These are phyloP conservation scores for Agriotes lineatus DNA, from an alignment of 2,888 invertebrate species.

Conservation along the genomic window DNA sequence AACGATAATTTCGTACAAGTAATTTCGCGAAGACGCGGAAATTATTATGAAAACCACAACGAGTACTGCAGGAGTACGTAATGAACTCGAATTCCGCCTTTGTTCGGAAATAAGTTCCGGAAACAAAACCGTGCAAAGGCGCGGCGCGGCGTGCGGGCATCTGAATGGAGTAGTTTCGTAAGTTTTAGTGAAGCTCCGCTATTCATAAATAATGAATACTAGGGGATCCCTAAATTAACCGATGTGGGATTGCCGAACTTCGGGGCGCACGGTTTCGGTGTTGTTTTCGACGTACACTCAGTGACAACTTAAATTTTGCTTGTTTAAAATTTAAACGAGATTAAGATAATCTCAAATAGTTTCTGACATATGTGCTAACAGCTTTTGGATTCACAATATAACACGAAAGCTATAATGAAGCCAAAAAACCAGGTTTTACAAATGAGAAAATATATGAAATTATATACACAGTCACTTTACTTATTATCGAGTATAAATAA, in stretches of 20 bases:
- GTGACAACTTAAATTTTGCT: too few relatives aligned
- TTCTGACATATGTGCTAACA: too few relatives aligned
- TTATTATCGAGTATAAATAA: too few relatives aligned
- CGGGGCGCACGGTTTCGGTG: neutral
- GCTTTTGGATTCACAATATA: too few relatives aligned
- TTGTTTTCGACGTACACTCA: neutral
- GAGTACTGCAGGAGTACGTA: slow-evolving; percentile 36
- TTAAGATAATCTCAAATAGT: too few relatives aligned
- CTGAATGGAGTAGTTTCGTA: slow-evolving; percentile 27
- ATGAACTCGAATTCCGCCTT: slow-evolving; percentile 47
- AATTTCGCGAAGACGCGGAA: slow-evolving; percentile 25
- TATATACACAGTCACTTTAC: too few relatives aligned
- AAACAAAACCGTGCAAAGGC: slow-evolving; percentile 37
- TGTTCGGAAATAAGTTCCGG: slow-evolving; percentile 43
- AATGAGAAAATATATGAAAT: too few relatives aligned
- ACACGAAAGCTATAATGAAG: too few relatives aligned
- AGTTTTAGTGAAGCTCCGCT: slow-evolving; percentile 24
- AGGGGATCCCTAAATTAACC: slow-evolving; percentile 41
- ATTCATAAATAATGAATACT: slow-evolving; percentile 44
- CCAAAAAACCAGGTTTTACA: too few relatives aligned
- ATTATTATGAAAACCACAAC: slow-evolving; percentile 37
- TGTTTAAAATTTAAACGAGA: too few relatives aligned
- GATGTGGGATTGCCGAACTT: neutral
- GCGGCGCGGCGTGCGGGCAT: neutral
- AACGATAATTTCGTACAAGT: slow-evolving; percentile 28